phyloP scores from a whole-genome alignment of 1,140 invertebrate species.

The Contarinia nasturtii region DNA sequence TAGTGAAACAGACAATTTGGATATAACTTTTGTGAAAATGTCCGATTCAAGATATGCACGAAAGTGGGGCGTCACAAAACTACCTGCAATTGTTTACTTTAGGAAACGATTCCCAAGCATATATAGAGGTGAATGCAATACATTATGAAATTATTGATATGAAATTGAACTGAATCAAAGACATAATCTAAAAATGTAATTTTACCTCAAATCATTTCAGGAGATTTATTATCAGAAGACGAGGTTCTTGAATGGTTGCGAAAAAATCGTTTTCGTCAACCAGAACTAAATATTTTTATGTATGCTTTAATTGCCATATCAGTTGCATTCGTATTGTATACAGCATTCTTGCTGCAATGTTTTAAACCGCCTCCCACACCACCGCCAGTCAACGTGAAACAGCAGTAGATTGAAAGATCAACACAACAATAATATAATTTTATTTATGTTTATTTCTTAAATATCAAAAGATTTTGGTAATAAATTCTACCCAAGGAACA shows the following conservation, averaged over 20 bases:
- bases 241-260: slow-evolving; percentile 86
- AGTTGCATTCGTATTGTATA: slow-evolving; percentile 73
- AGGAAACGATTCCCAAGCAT: slow-evolving; percentile 86
- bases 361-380: slow-evolving; percentile 45
- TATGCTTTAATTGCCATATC: slow-evolving; percentile 74
- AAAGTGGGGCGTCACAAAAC: slow-evolving; percentile 86
- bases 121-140: slow-evolving; percentile 63
- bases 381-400: slow-evolving; percentile 22
- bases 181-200: background rate
- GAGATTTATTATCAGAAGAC: slow-evolving; percentile 60
- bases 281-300: slow-evolving; percentile 88
- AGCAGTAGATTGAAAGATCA: slow-evolving; percentile 2
- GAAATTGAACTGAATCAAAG: background rate
- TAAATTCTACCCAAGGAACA: too few species aligned
- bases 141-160: too few species aligned
- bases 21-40: slow-evolving; percentile 92
- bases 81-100: slow-evolving; percentile 84
- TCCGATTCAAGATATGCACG: slow-evolving; percentile 74
- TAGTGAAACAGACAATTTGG: slow-evolving; percentile 79
- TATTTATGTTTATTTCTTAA: background rate
- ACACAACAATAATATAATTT: too few species aligned
- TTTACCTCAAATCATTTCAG: slow-evolving; percentile 25
- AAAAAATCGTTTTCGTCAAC: slow-evolving; percentile 81
- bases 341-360: slow-evolving; percentile 75
- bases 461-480: slow-evolving; percentile 5